Base-by-base conservation (phyloP, 2,113 vertebrate species). In the Uria aalge region DNA sequence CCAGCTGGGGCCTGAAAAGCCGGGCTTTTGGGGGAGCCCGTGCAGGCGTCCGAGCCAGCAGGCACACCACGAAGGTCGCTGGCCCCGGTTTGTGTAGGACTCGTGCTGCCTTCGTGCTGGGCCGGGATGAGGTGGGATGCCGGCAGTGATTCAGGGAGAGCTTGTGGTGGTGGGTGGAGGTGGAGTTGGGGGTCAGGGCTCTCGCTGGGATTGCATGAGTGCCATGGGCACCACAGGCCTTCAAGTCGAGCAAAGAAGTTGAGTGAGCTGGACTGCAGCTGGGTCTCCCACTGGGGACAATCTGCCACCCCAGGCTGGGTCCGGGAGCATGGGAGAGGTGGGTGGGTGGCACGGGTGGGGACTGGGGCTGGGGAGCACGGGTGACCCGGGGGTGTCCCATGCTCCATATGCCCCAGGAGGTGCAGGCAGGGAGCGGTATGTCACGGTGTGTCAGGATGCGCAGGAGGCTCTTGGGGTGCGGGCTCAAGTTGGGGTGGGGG, bases 21-120 rank as follows among this genome's bases (percentile, higher is more conserved):
- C 57, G 34, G 75, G 94, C 82, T 97, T 64, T 71, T 88, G 95
- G 95, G 94, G 96, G 97, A 97, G 94, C 92, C 92, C 96, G 97
- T 93, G 94, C 76, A 43, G 66, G 71, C 95, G 93, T 97, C 98
- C 74, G 92, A 96, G 97, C 97, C 86, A 86, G 76, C 0, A 3
- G 30, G 55, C 96, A 67, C 53, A 66, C 47, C 67, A 34, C n/a
- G 85, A 30, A 60, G n/a, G 36, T 5, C 14, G 32, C 59, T 8
- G 52, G 36, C 57, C 1, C 1, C 5, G 11, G 15, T 38, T 12
- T 38, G 22, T 6, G 2, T 2, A n/a, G 34, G 57, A 14, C 27
- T 63, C 4, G 1, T 1, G 12, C 57, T 56, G 36, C 40, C 56
- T 69, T 60, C 3, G 1, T 47, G 34, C 52, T 30, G 29, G 34